A percentile compares a stretch with the other conserved stretches of the same genome.
These are phyloP conservation scores for Nephrotoma appendiculata DNA, from an alignment of 2,888 invertebrate species.

Conservation along the genomic window DNA sequence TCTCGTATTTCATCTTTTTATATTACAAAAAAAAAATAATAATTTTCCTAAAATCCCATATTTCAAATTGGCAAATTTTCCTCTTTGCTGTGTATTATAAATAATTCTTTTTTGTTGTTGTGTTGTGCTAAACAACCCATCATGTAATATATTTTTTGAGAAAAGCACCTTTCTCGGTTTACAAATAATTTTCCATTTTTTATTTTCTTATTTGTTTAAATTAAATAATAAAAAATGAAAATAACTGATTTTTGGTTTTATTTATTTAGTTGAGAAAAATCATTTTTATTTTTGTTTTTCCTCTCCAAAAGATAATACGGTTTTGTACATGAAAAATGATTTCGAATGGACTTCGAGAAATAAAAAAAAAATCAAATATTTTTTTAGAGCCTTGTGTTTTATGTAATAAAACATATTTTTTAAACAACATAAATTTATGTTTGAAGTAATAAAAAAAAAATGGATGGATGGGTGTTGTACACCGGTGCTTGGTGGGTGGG, in stretches of 20 bases:
- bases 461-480: not conserved
- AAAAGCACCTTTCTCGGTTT: not conserved
- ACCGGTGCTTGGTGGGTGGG: not conserved
- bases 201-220: not conserved
- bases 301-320: not conserved
- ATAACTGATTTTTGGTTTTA: not conserved
- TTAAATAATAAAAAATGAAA: not conserved
- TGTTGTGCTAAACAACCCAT: not conserved
- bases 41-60: not conserved
- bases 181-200: not conserved
- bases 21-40: not conserved
- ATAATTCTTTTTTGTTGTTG: not conserved
- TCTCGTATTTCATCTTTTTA: not conserved
- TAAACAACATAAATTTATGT: not conserved
- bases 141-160: not conserved
- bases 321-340: not conserved
- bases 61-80: not conserved
- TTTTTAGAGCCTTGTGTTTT: not conserved
- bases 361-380: not conserved
- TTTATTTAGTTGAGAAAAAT: not conserved
- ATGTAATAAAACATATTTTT: not conserved
- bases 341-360: not conserved
- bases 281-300: not conserved
- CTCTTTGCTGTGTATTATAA: not conserved
- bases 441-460: not conserved